Conservation (phyloP, 2,888 invertebrate genomes). For the Eristalis intricaria region DNA sequence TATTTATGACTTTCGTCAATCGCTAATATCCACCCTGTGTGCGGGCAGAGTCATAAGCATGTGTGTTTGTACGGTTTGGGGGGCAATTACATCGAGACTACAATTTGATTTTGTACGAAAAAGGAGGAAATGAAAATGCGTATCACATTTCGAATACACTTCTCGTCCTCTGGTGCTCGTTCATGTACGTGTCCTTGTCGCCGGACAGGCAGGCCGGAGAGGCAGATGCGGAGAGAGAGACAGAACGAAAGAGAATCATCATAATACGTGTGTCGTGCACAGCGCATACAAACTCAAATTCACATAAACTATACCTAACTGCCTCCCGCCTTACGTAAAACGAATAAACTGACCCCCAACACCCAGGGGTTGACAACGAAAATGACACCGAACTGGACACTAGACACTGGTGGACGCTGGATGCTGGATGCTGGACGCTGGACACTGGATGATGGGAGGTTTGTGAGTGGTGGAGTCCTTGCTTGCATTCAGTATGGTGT, state of each 20-base stretch:
- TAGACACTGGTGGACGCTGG: background rate
- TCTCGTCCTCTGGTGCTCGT: background rate
- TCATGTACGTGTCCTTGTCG: constrained; percentile 26
- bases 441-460: background rate
- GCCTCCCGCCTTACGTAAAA: constrained; percentile 15
- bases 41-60: background rate
- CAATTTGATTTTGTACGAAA: constrained; percentile 62
- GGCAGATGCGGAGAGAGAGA: background rate
- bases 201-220: background rate
- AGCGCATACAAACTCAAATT: constrained; percentile 18
- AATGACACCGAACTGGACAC: constrained; percentile 14
- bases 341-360: constrained; percentile 19
- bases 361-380: constrained; percentile 13
- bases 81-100: constrained; percentile 63
- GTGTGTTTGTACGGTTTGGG: constrained; percentile 22
- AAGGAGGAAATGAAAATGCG: constrained; percentile 66
- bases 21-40: constrained; percentile 55
- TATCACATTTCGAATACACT: constrained; percentile 63
- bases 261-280: constrained; percentile 48
- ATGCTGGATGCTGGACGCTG: background rate
- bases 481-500: constrained; percentile 20
- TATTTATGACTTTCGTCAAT: constrained; percentile 59
- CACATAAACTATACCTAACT: constrained; percentile 42
- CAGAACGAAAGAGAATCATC: constrained; percentile 26
- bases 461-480: background rate